A percentile compares a stretch with the other conserved stretches of the same genome.
Conservation (phyloP, 2,888 invertebrate genomes). For the Vannuccia rotundouncinata region DNA sequence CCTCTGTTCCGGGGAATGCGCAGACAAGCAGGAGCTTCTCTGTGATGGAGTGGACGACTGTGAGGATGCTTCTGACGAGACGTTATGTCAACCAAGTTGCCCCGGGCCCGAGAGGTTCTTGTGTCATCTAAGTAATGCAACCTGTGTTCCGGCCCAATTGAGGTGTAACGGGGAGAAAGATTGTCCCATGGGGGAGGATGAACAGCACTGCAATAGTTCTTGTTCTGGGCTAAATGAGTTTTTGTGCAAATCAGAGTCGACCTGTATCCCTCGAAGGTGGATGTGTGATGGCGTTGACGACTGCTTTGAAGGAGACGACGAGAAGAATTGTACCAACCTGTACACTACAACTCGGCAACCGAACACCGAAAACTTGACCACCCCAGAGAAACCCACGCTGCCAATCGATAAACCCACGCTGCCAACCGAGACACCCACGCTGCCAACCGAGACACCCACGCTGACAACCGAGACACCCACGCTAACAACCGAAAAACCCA, state of each 20-base stretch:
- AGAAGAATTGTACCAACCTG: constrained; percentile 33
- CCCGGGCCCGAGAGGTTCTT: neutral
- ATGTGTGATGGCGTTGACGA: constrained; percentile 45
- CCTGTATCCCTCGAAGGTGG: constrained; percentile 43
- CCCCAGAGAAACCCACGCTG: too few relatives aligned
- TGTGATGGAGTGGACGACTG: neutral
- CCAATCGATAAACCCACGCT: too few relatives aligned
- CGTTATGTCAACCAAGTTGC: neutral
- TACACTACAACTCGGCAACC: too few relatives aligned
- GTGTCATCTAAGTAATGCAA: neutral
- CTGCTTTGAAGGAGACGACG: constrained; percentile 45
- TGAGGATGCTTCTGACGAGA: neutral
- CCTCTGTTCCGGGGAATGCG: neutral
- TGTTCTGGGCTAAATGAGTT: neutral
- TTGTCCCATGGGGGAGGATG: neutral
- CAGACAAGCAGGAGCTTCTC: neutral
- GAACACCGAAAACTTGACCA: too few relatives aligned
- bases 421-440: neutral
- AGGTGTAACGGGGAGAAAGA: neutral
- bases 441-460: neutral
- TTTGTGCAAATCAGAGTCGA: neutral
- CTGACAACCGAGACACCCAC: neutral
- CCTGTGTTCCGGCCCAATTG: neutral
- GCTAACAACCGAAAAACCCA: neutral
- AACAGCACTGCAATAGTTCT: neutral